Evolutionary conservation across 2,888 invertebrate species (phyloP).

Genomic region (Galerucella pusilla): DNA sequence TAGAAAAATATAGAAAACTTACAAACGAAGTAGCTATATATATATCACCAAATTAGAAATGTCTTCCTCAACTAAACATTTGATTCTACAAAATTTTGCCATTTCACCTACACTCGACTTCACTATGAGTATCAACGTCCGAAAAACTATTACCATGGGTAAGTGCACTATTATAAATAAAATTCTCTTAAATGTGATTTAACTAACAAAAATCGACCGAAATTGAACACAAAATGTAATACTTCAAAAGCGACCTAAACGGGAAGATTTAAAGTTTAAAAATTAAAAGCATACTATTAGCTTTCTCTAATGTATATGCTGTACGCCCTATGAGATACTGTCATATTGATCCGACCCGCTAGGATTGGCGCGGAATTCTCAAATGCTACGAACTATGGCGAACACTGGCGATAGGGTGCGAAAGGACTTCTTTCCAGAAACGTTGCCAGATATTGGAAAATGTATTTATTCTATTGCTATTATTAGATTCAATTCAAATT

Average conservation of each 20-base stretch:
- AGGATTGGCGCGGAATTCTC: conserved; percentile 62
- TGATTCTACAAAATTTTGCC: conserved; percentile 32
- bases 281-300: conserved; percentile 32
- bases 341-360: conserved; percentile 62
- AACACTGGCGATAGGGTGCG: conserved; percentile 35
- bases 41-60: conserved; percentile 27
- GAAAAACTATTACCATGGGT: conserved; percentile 39
- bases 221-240: background rate
- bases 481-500: no score
- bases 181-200: conserved; percentile 16
- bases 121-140: conserved; percentile 36
- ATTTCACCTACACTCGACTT: conserved; percentile 43
- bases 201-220: conserved; percentile 12
- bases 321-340: conserved; percentile 54
- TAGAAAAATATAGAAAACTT: background rate
- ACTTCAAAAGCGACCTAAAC: conserved; percentile 12
- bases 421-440: conserved; percentile 30
- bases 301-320: conserved; percentile 46
- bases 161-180: conserved; percentile 26
- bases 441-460: conserved; percentile 13
- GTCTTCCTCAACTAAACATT: conserved; percentile 18
- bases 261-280: conserved; percentile 24
- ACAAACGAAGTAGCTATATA: background rate
- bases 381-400: conserved; percentile 50
- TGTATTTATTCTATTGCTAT: no score